Base-by-base conservation (phyloP, 2,888 invertebrate species). In the Cyrtodaria siliqua region DNA sequence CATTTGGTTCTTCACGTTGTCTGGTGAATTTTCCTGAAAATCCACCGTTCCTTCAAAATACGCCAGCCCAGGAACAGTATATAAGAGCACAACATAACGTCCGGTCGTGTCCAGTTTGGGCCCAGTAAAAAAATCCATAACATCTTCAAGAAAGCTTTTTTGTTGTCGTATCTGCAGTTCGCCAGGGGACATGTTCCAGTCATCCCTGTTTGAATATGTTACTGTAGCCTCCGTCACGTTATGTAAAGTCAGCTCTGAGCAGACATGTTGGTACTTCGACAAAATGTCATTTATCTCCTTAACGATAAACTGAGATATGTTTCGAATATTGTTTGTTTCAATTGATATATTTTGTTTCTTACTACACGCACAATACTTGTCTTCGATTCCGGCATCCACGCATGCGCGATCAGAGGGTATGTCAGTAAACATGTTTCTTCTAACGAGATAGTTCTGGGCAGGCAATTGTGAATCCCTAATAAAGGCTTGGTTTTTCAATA, bases 381-480 rank as follows among this genome's bases (percentile, higher is more conserved):
- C 95, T 0, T 95, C 95, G 69, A 98, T 97, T 0, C 94, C 95
- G 0, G 97, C 97, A 73, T 94, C 94, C 57, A 94, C 94, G 90
- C 98, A 98, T 0, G 96, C 96, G 50, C 98, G 94, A 66, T 95
- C 94, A 49, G 91, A 92, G 0, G 96, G 95, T 73, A 98, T 94
- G 40, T 95, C 95, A 24, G 95, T 92, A 91, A 98, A 97, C 60
- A 97, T 94, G 91, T 97, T 97, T 9, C 88, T 80, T 2, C 88
- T 84, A 53, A 87, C 67, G 60, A 27, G 70, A 62, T 26, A 44
- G 2, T 44, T 29, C 2, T 76, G 49, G 0, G 52, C 29, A 9
- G 59, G 16, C 12, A 23, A 55, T 8, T 57, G 60, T 8, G 55
- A 24, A n/a, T 66, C 52, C 38, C 72, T 66, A 1, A 12, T 20